Conservation (phyloP, 2,113 vertebrate species). For the Sisor rabdophorus region DNA sequence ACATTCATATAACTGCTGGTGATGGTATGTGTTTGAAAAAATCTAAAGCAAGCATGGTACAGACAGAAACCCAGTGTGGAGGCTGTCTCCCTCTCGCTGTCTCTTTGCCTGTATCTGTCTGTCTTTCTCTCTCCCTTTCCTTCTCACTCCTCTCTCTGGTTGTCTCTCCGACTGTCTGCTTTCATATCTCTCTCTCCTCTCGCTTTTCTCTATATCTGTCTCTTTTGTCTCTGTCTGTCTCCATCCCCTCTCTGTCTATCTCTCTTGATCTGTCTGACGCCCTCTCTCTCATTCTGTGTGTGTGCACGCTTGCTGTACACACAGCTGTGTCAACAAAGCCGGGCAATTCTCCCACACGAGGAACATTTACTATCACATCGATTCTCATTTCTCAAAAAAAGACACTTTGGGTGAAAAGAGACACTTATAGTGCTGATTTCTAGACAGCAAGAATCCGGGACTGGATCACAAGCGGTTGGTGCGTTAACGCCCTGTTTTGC, state of each 20-base stretch:
- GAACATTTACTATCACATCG: conserved; percentile 55
- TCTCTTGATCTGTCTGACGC: conserved; percentile 18
- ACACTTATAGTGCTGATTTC: background rate
- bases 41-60: no score
- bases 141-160: no score
- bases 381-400: conserved; percentile 33
- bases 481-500: background rate
- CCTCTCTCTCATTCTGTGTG: conserved; percentile 11
- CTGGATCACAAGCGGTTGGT: background rate
- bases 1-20: no score
- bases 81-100: background rate
- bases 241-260: background rate
- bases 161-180: no score
- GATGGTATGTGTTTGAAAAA: no score
- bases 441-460: background rate
- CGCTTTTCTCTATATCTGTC: no score
- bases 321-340: conserved; percentile 69
- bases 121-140: conserved; percentile 38
- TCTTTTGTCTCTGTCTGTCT: conserved; percentile 30
- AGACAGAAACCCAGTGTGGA: background rate
- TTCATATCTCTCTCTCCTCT: no score
- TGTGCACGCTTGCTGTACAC: no score
- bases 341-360: conserved; percentile 44
- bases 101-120: no score
- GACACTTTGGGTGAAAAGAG: background rate